A percentile compares a stretch with the other conserved stretches of the same genome.
Evolutionary conservation across 2,797 vertebrate genomes (phyloP).

Genomic region (Phrynocephalus vlangalii): DNA sequence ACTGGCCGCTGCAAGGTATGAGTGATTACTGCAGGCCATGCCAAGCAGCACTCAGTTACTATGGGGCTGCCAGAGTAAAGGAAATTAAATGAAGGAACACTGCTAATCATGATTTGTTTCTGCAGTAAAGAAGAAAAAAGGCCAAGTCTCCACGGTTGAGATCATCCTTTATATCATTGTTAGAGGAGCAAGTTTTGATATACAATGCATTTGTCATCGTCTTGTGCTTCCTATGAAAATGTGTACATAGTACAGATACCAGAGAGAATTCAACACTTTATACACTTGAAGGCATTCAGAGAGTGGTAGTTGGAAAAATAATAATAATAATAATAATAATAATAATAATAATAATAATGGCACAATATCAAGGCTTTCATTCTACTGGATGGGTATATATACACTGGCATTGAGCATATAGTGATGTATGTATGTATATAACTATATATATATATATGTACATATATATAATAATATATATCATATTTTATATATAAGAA

Average conservation of each 20-base stretch:
- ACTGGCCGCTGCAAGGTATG: too few species aligned
- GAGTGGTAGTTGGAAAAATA: constrained; percentile 68
- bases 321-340: constrained; percentile 59
- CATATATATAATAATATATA: constrained; percentile 78
- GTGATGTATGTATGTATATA: constrained; percentile 13
- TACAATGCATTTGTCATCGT: constrained; percentile 85
- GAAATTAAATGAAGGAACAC: background rate
- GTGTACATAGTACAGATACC: constrained; percentile 87
- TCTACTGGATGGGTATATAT: constrained; percentile 77
- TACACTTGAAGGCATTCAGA: constrained; percentile 85
- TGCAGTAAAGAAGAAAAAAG: constrained; percentile 62
- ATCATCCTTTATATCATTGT: constrained; percentile 83
- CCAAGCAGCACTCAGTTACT: background rate
- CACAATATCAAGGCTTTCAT: constrained; percentile 74
- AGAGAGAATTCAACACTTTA: constrained; percentile 84
- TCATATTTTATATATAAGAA: constrained; percentile 80
- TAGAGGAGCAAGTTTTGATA: constrained; percentile 79
- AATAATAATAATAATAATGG: constrained; percentile 63
- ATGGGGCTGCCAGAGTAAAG: background rate
- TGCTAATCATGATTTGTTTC: constrained; percentile 7
- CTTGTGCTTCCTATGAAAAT: constrained; percentile 87
- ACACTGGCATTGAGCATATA: constrained; percentile 75
- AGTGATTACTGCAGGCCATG: background rate
- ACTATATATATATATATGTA: constrained; percentile 60
- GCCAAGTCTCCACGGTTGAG: constrained; percentile 70